Evolutionary conservation across 1,140 invertebrate species (phyloP).

Genomic region (Hormaphis cornu): DNA sequence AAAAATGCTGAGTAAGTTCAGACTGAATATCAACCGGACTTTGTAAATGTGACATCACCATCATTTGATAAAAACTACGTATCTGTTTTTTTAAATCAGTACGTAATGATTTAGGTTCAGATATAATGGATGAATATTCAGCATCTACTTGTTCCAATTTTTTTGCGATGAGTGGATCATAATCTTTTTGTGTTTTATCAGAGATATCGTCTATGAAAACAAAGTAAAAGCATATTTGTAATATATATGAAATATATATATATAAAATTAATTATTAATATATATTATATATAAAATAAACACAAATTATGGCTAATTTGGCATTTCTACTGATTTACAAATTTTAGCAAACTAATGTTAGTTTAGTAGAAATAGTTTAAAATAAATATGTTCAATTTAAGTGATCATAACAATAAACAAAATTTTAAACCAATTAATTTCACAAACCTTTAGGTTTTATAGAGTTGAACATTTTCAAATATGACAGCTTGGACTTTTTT

Average conservation of each 20-base stretch:
- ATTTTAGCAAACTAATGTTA: no score
- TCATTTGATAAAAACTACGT: conserved; percentile 27
- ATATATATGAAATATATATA: not conserved
- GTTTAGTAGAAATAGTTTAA: no score
- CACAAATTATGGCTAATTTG: no score
- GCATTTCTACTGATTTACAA: no score
- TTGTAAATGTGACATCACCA: conserved; percentile 22
- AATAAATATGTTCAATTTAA: not conserved
- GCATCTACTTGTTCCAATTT: conserved; percentile 13
- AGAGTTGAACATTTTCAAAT: conserved; percentile 26
- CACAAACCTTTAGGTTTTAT: conserved; percentile 22
- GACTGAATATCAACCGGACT: conserved; percentile 20
- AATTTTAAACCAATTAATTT: not conserved
- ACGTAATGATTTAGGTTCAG: not conserved
- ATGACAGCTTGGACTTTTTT: conserved; percentile 22
- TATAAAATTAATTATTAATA: not conserved
- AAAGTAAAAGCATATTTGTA: no score
- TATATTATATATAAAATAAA: no score
- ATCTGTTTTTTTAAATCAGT: conserved; percentile 15
- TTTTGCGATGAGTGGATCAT: conserved; percentile 12
- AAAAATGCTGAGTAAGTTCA: conserved; percentile 27
- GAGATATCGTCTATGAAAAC: conserved; percentile 34
- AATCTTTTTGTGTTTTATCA: conserved; percentile 11
- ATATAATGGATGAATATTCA: conserved; percentile 12
- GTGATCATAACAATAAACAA: not conserved